Base-by-base conservation (phyloP, 1,140 invertebrate genomes). In the Drosophila mauritiana region DNA sequence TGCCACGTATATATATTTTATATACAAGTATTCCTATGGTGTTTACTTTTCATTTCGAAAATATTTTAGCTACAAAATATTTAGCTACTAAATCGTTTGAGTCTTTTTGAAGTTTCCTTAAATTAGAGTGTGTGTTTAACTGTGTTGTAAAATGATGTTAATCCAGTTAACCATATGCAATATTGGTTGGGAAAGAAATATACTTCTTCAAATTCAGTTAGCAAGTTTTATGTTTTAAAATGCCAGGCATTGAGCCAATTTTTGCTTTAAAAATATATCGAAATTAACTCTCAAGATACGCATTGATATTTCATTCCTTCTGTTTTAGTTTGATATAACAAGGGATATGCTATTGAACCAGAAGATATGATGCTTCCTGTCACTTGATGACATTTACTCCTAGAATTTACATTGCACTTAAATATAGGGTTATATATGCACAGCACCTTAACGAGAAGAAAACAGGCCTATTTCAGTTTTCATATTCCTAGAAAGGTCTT, bases 81-180 rank as follows among this genome's bases (percentile, higher is more conserved):
- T 83, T 79, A 56, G 57, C 80, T 89, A 88, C 73, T 70, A 80
- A 73, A 56, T 73, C 49, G 74, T 89, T 59, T 72, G 84, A 88
- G 84, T 88, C 84, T 88, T 88, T 73, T 89, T 74, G 53, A 78
- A 89, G 80, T 89, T 88, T 55, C 80, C 83, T 89, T 88, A 88
- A 56, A 57, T 37, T 59, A 69, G 34, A 39, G 49, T 46, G 43
- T 52, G 20, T 52, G 53, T 25, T 68, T 68, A 68, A 69, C 64
- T 67, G 64, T 52, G 31, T 37, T 43, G 22, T 37, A 10, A 37
- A 20, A 25, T 67, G 11, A 25, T 42, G 4, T 15, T n/a, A 4
- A 40, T 25, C 17, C 61, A 55, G 20, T 17, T n/a, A 15, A 43
- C 7, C 11, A 11, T 15, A 17, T 45, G 1, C n/a, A 58, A 15